Conservation (phyloP, 2,113 vertebrate genomes). For the Hemiscyllium ocellatum region DNA sequence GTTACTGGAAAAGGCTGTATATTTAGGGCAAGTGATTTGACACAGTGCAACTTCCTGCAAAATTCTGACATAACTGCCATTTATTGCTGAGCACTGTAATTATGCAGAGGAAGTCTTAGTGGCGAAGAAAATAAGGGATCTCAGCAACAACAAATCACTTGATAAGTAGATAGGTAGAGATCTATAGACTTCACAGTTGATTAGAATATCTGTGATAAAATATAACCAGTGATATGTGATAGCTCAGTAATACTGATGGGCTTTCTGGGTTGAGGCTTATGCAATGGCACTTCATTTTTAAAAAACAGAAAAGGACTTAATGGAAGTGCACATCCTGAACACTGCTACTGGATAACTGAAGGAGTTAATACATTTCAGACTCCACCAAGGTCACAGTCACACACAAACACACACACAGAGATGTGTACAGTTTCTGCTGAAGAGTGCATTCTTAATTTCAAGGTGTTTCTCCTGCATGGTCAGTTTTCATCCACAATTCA, state of each 20-base stretch:
- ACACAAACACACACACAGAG: not conserved
- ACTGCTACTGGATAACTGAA: not conserved
- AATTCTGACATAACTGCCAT: not conserved
- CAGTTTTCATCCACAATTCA: conserved; percentile 16
- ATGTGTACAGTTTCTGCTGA: not conserved
- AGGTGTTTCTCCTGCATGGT: not conserved
- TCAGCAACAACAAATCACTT: not conserved
- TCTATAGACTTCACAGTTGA: not conserved
- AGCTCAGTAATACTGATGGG: not conserved
- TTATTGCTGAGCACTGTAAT: not conserved
- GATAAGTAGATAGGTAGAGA: not conserved
- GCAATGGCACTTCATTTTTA: not conserved
- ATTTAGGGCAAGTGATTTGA: not conserved
- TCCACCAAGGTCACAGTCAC: not conserved
- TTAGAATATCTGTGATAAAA: too few relatives aligned
- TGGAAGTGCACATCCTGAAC: not conserved
- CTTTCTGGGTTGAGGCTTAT: not conserved
- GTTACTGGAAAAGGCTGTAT: conserved; percentile 1
- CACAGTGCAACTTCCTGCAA: too few relatives aligned
- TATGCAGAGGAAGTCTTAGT: not conserved
- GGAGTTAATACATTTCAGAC: not conserved
- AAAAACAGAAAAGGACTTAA: not conserved
- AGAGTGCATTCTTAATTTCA: conserved; percentile 3
- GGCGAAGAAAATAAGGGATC: not conserved
- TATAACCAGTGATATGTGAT: not conserved